A percentile compares a stretch with the other conserved stretches of the same genome.
Conservation (phyloP, 1,140 invertebrate genomes). For the Mylabris phalerata region DNA sequence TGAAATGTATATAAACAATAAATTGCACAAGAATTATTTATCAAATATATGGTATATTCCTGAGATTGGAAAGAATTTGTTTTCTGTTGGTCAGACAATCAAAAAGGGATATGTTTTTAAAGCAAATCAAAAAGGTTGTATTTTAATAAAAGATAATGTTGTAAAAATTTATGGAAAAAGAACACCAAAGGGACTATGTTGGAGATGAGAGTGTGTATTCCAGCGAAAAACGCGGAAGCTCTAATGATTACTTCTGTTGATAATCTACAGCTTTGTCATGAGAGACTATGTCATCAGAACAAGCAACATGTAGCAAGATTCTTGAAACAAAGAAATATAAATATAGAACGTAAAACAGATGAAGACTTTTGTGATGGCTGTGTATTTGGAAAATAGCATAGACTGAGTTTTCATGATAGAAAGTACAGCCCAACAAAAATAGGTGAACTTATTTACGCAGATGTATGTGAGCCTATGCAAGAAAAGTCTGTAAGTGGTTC, state of each 20-base stretch:
- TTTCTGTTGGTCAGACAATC: too few relatives aligned
- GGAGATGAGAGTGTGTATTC: slow-evolving; percentile 7
- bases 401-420: slow-evolving; percentile 25
- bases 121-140: too few relatives aligned
- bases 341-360: slow-evolving; percentile 13
- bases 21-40: too few relatives aligned
- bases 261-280: too few relatives aligned
- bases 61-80: too few relatives aligned
- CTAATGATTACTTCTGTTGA: background rate
- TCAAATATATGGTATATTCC: too few relatives aligned
- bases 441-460: slow-evolving; percentile 42
- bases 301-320: slow-evolving; percentile 33
- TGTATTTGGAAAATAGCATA: slow-evolving; percentile 38
- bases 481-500: slow-evolving; percentile 27
- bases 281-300: slow-evolving; percentile 39
- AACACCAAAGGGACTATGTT: slow-evolving; percentile 5
- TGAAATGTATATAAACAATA: too few relatives aligned
- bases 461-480: slow-evolving; percentile 45
- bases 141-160: too few relatives aligned
- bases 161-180: background rate
- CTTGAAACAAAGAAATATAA: slow-evolving; percentile 29
- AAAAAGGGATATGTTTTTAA: too few relatives aligned
- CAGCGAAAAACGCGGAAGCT: background rate
- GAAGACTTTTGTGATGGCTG: slow-evolving; percentile 39
- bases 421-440: slow-evolving; percentile 2